A percentile compares a stretch with the other conserved stretches of the same genome.
These are phyloP conservation scores for Amyelois transitella DNA, from an alignment of 1,140 invertebrate species.

Conservation along the genomic window DNA sequence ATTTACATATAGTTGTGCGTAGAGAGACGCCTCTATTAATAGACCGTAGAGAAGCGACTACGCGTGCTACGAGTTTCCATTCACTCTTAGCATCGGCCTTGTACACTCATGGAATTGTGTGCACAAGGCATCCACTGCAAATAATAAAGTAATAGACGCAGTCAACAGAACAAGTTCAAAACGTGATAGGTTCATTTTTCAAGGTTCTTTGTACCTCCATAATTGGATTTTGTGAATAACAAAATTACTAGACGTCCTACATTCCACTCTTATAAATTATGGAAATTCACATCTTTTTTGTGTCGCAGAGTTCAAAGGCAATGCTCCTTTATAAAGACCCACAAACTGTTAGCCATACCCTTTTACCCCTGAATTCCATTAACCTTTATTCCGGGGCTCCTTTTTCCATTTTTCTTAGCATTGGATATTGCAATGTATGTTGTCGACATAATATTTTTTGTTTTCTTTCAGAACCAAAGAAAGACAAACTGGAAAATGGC, in stretches of 20 bases:
- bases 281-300: background rate
- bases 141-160: too few species aligned
- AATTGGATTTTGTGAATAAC: background rate
- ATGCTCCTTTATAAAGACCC: background rate
- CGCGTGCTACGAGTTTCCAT: constrained; percentile 13
- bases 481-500: constrained; percentile 90
- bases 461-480: constrained; percentile 87
- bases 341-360: background rate
- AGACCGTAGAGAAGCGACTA: constrained; percentile 9
- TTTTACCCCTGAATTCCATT: background rate
- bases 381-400: background rate
- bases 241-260: background rate
- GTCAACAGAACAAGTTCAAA: background rate
- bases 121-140: constrained; percentile 28
- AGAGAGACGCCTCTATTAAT: constrained; percentile 6
- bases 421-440: background rate
- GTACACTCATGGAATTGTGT: constrained; percentile 12
- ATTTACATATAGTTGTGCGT: background rate
- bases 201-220: background rate
- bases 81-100: constrained; percentile 12
- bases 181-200: background rate
- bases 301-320: background rate
- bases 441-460: constrained; percentile 3
- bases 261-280: background rate
- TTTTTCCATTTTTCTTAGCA: background rate